Evolutionary conservation across 2,113 vertebrate genomes (phyloP).

Genomic region (Psophia crepitans): DNA sequence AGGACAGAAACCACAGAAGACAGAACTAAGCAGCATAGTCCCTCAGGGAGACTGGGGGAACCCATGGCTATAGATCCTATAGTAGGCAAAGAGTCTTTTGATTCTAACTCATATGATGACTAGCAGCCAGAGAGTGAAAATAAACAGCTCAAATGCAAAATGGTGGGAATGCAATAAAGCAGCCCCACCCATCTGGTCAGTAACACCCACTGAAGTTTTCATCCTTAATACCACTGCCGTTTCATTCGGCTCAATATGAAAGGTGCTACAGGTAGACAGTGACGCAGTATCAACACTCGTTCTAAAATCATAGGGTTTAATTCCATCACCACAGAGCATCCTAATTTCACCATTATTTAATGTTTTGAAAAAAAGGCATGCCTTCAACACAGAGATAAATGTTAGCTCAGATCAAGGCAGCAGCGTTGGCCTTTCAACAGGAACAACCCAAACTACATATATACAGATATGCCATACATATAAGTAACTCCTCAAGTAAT

Average conservation of each 20-base stretch:
- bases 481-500: neutral
- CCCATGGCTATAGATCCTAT: fast-evolving
- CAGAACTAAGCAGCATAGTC: neutral
- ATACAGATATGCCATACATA: too few species aligned
- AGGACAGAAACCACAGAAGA: neutral
- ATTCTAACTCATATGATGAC: neutral
- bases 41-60: neutral
- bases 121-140: neutral
- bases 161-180: neutral
- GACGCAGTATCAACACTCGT: neutral
- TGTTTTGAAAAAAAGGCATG: neutral
- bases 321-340: neutral
- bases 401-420: neutral
- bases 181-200: neutral
- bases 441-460: neutral
- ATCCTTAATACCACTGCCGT: neutral
- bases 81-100: neutral
- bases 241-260: neutral
- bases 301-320: constrained; percentile 6
- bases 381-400: neutral
- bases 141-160: neutral
- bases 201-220: neutral
- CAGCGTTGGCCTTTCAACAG: neutral
- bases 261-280: neutral
- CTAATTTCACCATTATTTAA: neutral